Conservation (phyloP, 2,888 invertebrate species). For the Drosophila neotestacea region DNA sequence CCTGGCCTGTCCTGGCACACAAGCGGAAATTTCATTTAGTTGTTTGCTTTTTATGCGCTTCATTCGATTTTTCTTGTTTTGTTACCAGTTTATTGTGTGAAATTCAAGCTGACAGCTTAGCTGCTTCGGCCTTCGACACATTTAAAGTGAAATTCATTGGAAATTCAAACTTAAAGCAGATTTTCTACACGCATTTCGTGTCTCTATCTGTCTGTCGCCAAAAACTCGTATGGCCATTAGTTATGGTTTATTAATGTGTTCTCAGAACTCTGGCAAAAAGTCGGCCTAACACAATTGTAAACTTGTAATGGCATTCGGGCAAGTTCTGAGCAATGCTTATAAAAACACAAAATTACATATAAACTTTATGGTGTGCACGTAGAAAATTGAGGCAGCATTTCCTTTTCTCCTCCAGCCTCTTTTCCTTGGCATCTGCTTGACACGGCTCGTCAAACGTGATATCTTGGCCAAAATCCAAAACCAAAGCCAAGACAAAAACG, state of each 20-base stretch:
- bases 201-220: slow-evolving; percentile 15
- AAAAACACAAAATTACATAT: slow-evolving; percentile 72
- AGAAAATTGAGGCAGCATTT: slow-evolving; percentile 67
- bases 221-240: slow-evolving; percentile 53
- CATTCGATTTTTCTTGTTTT: slow-evolving; percentile 54
- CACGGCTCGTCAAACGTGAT: slow-evolving; percentile 75
- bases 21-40: slow-evolving; percentile 79
- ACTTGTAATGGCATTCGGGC: slow-evolving; percentile 73
- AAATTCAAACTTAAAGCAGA: slow-evolving; percentile 34
- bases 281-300: slow-evolving; percentile 73
- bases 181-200: neutral
- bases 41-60: slow-evolving; percentile 68
- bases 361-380: slow-evolving; percentile 75
- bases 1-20: slow-evolving; percentile 24
- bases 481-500: slow-evolving; percentile 23
- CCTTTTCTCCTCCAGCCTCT: slow-evolving; percentile 1
- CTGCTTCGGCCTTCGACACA: slow-evolving; percentile 20
- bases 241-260: slow-evolving; percentile 74
- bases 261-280: slow-evolving; percentile 34
- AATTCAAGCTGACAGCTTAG: slow-evolving; percentile 38
- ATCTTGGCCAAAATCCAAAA: slow-evolving; percentile 23
- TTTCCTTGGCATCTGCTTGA: slow-evolving; percentile 34
- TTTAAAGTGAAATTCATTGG: slow-evolving; percentile 27
- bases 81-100: slow-evolving; percentile 41
- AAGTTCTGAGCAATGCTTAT: slow-evolving; percentile 63